Evolutionary conservation across 2,113 vertebrate species (phyloP).

Genomic region (Pteronura brasiliensis): DNA sequence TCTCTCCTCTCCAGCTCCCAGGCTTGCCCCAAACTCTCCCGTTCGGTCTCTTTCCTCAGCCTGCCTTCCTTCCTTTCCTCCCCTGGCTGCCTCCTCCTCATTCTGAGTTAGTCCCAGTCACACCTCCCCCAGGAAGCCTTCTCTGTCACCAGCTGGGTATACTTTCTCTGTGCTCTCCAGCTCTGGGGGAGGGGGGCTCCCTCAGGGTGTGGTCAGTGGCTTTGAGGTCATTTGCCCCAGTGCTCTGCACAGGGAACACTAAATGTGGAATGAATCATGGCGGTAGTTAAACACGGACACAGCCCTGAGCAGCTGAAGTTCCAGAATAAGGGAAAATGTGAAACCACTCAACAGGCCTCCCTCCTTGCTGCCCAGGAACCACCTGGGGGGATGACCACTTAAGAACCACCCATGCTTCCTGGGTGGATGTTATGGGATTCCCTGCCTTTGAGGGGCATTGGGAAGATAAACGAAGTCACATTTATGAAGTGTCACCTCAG

Average conservation of each 20-base stretch:
- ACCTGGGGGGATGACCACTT: neutral
- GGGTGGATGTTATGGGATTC: neutral
- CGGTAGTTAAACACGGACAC: neutral
- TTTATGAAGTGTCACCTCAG: constrained; percentile 26
- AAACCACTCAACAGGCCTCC: neutral
- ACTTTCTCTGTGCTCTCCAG: neutral
- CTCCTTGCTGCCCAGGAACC: neutral
- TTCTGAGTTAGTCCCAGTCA: neutral
- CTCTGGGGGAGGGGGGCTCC: neutral
- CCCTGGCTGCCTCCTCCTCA: neutral
- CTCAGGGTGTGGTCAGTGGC: neutral
- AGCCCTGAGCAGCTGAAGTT: neutral
- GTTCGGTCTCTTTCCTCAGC: neutral
- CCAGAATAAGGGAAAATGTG: neutral
- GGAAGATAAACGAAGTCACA: constrained; percentile 9
- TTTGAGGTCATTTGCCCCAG: neutral
- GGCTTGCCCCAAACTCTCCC: neutral
- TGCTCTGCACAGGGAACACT: neutral
- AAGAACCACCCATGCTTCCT: neutral
- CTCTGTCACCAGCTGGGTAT: neutral
- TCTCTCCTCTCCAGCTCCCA: neutral
- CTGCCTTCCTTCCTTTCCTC: neutral
- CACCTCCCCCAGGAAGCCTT: neutral
- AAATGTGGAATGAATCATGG: neutral
- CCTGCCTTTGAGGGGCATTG: neutral